phyloP scores from a whole-genome alignment of 2,113 vertebrate species.

The Poeciliopsis occidentalis region DNA sequence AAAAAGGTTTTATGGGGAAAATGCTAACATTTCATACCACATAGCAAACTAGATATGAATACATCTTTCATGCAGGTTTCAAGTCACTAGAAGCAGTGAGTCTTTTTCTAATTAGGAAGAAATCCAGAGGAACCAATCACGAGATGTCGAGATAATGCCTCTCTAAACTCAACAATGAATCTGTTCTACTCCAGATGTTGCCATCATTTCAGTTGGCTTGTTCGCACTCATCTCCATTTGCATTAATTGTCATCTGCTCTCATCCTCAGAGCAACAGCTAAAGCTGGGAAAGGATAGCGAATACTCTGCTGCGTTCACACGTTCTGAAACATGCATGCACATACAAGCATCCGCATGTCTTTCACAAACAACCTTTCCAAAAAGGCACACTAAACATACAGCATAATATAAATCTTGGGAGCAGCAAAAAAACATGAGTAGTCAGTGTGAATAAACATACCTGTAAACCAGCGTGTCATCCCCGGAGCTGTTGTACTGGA shows the following conservation, averaged over 20 bases:
- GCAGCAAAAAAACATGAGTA: neutral
- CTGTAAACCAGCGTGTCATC: conserved; percentile 95
- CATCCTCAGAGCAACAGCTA: conserved; percentile 31
- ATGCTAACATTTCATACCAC: too few relatives aligned
- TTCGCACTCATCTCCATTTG: conserved; percentile 39
- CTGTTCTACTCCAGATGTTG: conserved; percentile 41
- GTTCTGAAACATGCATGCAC: neutral
- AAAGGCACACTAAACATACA: neutral
- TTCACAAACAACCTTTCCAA: neutral
- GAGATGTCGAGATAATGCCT: neutral
- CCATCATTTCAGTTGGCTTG: conserved; percentile 56
- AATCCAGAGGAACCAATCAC: neutral
- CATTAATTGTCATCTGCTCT: conserved; percentile 53
- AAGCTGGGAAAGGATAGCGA: conserved; percentile 28
- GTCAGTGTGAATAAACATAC: conserved; percentile 68
- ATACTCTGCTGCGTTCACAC: conserved; percentile 14
- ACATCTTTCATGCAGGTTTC: neutral
- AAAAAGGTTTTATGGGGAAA: neutral
- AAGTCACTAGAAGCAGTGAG: neutral
- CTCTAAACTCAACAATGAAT: conserved; percentile 8
- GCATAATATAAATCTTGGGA: neutral
- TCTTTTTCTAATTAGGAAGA: neutral
- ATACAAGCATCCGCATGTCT: neutral
- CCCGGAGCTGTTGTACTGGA: conserved; percentile 94
- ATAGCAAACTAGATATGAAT: neutral